A percentile compares a stretch with the other conserved stretches of the same genome.
These are phyloP conservation scores for Chlorops oryzae DNA, from an alignment of 1,140 invertebrate species.

Conservation along the genomic window DNA sequence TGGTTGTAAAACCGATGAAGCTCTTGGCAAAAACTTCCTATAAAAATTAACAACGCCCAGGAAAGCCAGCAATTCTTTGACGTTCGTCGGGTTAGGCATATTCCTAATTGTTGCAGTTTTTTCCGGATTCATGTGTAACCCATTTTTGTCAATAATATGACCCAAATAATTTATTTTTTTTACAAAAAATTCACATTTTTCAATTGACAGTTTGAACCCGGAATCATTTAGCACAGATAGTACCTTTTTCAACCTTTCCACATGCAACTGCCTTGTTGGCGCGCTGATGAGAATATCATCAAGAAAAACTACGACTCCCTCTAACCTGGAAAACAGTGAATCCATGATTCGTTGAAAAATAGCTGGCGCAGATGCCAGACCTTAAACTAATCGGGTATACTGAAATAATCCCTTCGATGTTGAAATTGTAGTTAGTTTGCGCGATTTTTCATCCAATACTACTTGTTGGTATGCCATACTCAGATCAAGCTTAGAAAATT, in stretches of 20 bases:
- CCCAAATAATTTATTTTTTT: constrained; percentile 29
- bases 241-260: constrained; percentile 16
- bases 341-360: constrained; percentile 5
- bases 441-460: constrained; percentile 9
- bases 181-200: constrained; percentile 22
- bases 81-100: constrained; percentile 19
- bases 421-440: background rate
- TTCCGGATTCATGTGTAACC: constrained; percentile 17
- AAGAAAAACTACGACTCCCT: constrained; percentile 23
- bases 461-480: constrained; percentile 25
- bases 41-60: constrained; percentile 7
- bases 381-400: background rate
- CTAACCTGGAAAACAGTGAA: constrained; percentile 18
- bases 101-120: constrained; percentile 24
- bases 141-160: constrained; percentile 26
- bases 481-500: constrained; percentile 26
- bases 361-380: constrained; percentile 18
- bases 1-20: background rate
- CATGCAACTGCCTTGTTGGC: constrained; percentile 8
- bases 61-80: constrained; percentile 22
- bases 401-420: constrained; percentile 1
- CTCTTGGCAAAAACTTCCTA: background rate
- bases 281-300: constrained; percentile 29
- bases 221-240: constrained; percentile 20
- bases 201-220: constrained; percentile 20